Conservation (phyloP, 2,113 vertebrate genomes). For the Leucoraja erinaceus region DNA sequence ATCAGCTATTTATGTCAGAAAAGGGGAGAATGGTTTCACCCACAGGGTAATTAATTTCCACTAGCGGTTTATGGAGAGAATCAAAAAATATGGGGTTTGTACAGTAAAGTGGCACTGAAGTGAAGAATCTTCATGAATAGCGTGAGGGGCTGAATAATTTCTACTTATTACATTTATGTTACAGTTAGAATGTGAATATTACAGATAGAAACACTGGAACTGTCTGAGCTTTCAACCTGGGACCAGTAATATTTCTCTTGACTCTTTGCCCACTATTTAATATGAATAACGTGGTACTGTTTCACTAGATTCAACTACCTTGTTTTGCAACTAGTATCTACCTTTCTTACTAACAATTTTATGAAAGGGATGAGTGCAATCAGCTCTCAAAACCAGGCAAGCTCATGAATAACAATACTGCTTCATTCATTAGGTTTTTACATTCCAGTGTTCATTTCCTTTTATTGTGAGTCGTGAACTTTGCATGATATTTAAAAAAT, state of each 20-base stretch:
- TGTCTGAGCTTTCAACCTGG: neutral
- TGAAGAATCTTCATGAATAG: too few species aligned
- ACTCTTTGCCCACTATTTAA: neutral
- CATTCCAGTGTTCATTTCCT: slow-evolving; percentile 10
- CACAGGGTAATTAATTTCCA: too few species aligned
- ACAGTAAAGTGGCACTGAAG: too few species aligned
- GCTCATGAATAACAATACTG: neutral
- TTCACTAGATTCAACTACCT: neutral
- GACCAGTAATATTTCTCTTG: neutral
- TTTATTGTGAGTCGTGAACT: neutral
- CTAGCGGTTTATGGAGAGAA: too few species aligned
- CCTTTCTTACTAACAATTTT: slow-evolving; percentile 17
- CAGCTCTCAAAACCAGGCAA: neutral
- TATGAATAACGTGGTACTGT: neutral
- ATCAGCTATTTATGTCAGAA: too few species aligned
- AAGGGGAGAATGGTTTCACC: too few species aligned
- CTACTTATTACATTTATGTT: neutral
- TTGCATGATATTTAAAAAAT: slow-evolving; percentile 6
- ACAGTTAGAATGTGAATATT: neutral
- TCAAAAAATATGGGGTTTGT: too few species aligned
- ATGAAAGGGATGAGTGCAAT: slow-evolving; percentile 41
- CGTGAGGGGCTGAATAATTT: too few species aligned
- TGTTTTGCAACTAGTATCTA: neutral
- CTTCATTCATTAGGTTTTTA: neutral
- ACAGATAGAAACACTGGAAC: neutral